Evolutionary conservation across 2,888 invertebrate species (phyloP), one percentile per base, ranked within the genome.

Genomic region (Amphipyra tragopoginis): DNA sequence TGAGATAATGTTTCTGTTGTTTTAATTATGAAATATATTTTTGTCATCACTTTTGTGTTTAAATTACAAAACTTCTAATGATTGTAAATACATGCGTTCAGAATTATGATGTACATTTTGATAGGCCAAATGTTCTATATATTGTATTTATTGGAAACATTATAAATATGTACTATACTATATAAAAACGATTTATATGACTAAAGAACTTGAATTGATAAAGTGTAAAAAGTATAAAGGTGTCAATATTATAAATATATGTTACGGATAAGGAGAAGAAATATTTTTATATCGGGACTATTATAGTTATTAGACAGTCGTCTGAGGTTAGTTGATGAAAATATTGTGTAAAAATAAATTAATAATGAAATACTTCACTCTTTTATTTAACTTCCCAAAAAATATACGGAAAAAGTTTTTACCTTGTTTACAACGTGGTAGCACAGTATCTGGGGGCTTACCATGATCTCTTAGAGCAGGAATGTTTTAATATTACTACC

Each of bases 211-310:
- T 74, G 78, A 84, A 86, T 86, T 84, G 84, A 83, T 85, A 82
- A 82, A 85, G 82, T 90, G 91, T 91, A 90, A 87, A 90, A 89
- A 90, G 84, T 86, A 86, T 85, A 89, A 86, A 89, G 77, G 83
- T 92, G 91, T 93, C 92, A 90, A 90, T 91, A 91, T 87, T 89
- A 89, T 85, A 79, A 80, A 82, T 84, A 82, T 85, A 75, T 81
- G 81, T 84, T 83, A 84, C 77, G 81, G 70, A 82, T 93, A 91
- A 93, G 90, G 83, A 94, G 89, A 93, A 87, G 88, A 93, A 90
- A 91, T 94, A 94, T 94, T 94, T 94, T 94, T 94, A 89, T 94
- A 94, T 94, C 87, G 93, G 94, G 93, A 93, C 90, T 94, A 93
- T 93, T 88, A 86, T 90, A 89, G 90, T 87, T 90, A 81, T 87